Evolutionary conservation across 1,140 invertebrate genomes (phyloP), one percentile per base, ranked within the genome.

Genomic region (Venustaconcha ellipsiformis): DNA sequence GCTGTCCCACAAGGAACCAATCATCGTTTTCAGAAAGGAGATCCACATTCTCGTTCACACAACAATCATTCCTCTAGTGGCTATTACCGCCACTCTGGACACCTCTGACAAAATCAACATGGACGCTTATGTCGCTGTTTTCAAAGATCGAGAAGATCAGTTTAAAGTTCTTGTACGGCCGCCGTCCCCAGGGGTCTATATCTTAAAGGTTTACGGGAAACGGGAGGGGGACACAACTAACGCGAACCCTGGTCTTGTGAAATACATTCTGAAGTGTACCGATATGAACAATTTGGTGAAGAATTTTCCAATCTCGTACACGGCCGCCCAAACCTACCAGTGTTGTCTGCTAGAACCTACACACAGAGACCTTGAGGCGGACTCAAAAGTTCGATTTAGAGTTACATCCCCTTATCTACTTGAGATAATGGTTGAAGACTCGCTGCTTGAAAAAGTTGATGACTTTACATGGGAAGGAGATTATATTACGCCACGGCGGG

Each of bases 221-320:
- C 63, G 75, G 14, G 75, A 77, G 67, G 75, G 75, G 14, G 75
- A 77, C 70, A 77, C 62, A 15, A 57, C 63, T 6, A 65, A 48
- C 3, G 37, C 64, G 57, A 70, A 62, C 14, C 75, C 75, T 23
- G 75, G 75, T 23, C 64, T 77, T 6, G 75, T 77, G 2, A 77
- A 77, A 68, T 77, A 77, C 48, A 77, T 77, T 6, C 69, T 77
- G 18, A 77, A 77, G 57, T 77, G 75, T 37, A 77, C 75, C 20
- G 75, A 77, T 67, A 77, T 77, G 2, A 77, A 77, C 65, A 77
- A 77, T 67, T 14, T 77, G 30, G 75, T 77, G 6, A 77, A 77
- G 48, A 72, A 70, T 57, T 77, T 77, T 26, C 75, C 75, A 6
- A 72, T 77, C 55, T 77, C 75, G 6, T 77, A 77, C 48, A 77